These are phyloP conservation scores for Nyctibius grandis DNA, from an alignment of 2,797 vertebrate species.

Conservation along the genomic window DNA sequence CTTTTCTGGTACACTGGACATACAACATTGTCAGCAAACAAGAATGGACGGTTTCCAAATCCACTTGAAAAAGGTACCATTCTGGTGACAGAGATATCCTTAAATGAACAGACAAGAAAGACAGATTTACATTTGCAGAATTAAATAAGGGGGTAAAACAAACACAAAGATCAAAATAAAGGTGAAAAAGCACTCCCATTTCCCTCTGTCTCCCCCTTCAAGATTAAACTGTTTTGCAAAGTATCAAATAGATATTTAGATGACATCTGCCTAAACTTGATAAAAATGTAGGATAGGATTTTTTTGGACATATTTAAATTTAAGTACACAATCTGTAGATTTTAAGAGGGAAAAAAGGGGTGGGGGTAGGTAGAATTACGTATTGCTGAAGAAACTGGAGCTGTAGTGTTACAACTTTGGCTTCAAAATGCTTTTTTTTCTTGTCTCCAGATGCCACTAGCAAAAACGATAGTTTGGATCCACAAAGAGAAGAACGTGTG, in stretches of 20 bases:
- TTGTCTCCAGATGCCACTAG: slow-evolving; percentile 4
- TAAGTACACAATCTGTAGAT: neutral
- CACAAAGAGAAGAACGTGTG: slow-evolving; percentile 15
- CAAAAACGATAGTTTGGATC: neutral
- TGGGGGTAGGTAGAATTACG: neutral
- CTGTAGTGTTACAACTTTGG: neutral
- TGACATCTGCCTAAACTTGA: neutral
- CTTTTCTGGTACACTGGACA: slow-evolving; percentile 43
- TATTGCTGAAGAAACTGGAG: slow-evolving; percentile 3
- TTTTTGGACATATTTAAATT: neutral
- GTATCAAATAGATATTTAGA: neutral
- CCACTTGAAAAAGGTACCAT: slow-evolving; percentile 18
- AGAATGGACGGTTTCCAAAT: slow-evolving; percentile 47
- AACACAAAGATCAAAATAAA: neutral
- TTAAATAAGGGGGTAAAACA: neutral
- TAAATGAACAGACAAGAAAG: neutral
- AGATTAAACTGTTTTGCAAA: neutral
- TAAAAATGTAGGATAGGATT: neutral
- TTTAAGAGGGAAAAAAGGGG: neutral
- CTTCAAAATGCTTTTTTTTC: slow-evolving; percentile 1
- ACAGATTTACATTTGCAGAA: neutral
- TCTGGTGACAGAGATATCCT: slow-evolving; percentile 28
- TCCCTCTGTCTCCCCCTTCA: neutral
- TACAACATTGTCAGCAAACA: slow-evolving; percentile 40
- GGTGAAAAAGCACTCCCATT: neutral